Evolutionary conservation across 2,888 invertebrate species (phyloP), one percentile per base, ranked within the genome.

Genomic region (Volucella zonaria): DNA sequence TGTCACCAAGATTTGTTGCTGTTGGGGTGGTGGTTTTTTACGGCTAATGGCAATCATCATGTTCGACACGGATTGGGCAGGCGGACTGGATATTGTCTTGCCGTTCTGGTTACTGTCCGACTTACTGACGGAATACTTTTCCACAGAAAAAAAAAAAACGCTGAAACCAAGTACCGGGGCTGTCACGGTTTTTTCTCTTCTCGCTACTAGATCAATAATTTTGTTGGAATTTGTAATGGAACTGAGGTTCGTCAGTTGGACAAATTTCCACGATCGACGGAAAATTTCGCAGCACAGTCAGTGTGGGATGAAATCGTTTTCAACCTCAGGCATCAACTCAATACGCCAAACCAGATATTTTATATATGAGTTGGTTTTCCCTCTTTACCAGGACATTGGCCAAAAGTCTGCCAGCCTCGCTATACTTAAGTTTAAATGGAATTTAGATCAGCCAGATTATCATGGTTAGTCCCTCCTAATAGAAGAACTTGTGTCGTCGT

Each of bases 1-100:
- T 11, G 38, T 61, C 31, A 71, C 66, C 54, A 74, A 59, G 10
- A 10, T 8, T 59, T 64, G 51, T 75, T 62, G 6, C 8, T n/a
- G 74, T 6, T 67, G 80, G 18, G 49, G 43, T 59, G 71, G 64
- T 11, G 66, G 14, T 40, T 56, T 70, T 49, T 71, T 66, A 18
- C 45, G 38, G 52, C 67, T 85, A 49, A 67, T 62, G 31, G 61
- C 80, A 67, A 85, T 75, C 82, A 76, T 85, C 80, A 80, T 74
- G 70, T 71, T 75, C 54, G 61, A 49, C 71, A 71, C 54, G 67
- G 82, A 38, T 52, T 52, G 52, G 58, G 45, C 14, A n/a, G 80
- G 43, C 40, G 43, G 74, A 8, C 64, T 67, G 4, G 75, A 38
- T 66, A 76, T 31, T 71, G 52, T 75, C 66, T 18, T 67, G 14